Evolutionary conservation across 2,888 invertebrate genomes (phyloP).

Genomic region (Drosophila paracracens): DNA sequence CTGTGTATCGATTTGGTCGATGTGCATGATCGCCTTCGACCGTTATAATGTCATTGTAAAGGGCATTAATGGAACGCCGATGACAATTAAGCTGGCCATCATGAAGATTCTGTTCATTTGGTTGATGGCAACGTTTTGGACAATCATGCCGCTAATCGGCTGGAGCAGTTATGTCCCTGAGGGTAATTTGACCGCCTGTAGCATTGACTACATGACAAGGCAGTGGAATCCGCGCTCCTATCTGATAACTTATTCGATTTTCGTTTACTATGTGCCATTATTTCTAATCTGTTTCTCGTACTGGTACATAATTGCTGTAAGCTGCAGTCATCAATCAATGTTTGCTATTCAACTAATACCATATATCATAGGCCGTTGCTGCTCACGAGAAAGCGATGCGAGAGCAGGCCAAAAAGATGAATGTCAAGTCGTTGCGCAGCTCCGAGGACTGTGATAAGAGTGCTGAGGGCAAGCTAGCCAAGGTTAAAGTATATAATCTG

Average conservation of each 20-base stretch:
- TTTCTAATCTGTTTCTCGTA: slow-evolving; percentile 94
- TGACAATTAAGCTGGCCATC: slow-evolving; percentile 92
- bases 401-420: slow-evolving; percentile 97
- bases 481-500: slow-evolving; percentile 77
- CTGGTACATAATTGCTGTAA: slow-evolving; percentile 92
- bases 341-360: slow-evolving; percentile 9
- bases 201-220: slow-evolving; percentile 93
- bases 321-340: neutral
- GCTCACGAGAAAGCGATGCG: slow-evolving; percentile 93
- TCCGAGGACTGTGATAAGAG: slow-evolving; percentile 91
- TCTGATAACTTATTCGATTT: slow-evolving; percentile 91
- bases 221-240: slow-evolving; percentile 92
- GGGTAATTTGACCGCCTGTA: slow-evolving; percentile 97
- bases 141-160: slow-evolving; percentile 93
- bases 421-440: slow-evolving; percentile 93
- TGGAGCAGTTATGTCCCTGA: slow-evolving; percentile 96
- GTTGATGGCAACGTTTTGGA: slow-evolving; percentile 91
- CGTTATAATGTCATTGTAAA: slow-evolving; percentile 97
- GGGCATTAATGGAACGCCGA: slow-evolving; percentile 93
- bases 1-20: slow-evolving; percentile 95
- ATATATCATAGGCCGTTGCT: slow-evolving; percentile 50
- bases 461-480: slow-evolving; percentile 94
- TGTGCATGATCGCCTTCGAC: slow-evolving; percentile 96
- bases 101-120: slow-evolving; percentile 92
- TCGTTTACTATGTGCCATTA: slow-evolving; percentile 91